Conservation (phyloP, 2,113 vertebrate genomes). For the Zosterops hypoxanthus region DNA sequence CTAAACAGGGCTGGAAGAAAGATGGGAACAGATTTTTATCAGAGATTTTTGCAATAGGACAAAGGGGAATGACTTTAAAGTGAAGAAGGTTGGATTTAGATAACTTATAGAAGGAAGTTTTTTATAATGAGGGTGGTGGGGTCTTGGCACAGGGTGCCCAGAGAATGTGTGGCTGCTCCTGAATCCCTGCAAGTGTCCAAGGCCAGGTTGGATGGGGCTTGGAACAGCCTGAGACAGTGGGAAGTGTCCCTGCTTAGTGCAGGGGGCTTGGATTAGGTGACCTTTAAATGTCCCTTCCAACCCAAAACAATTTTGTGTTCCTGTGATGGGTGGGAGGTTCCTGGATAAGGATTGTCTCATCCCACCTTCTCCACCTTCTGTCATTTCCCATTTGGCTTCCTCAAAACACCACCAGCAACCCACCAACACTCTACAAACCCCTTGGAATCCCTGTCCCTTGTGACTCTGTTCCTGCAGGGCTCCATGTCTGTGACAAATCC, state of each 20-base stretch:
- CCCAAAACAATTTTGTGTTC: neutral
- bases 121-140: accelerated
- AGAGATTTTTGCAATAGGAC: neutral
- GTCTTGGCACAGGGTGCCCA: neutral
- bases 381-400: neutral
- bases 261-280: neutral
- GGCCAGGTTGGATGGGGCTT: neutral
- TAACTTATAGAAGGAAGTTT: neutral
- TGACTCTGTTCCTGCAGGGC: neutral
- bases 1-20: neutral
- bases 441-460: neutral
- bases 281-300: neutral
- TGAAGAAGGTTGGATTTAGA: neutral
- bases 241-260: neutral
- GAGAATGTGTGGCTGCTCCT: neutral
- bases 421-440: neutral
- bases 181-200: neutral
- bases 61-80: neutral
- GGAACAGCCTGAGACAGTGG: neutral
- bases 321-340: accelerated
- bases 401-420: neutral
- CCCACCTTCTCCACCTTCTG: neutral
- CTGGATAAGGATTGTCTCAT: neutral
- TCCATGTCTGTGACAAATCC: neutral
- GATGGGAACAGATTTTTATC: neutral